A percentile compares a stretch with the other conserved stretches of the same genome.
These are phyloP conservation scores for Hybos culiciformis DNA, from an alignment of 2,888 invertebrate species.

Conservation along the genomic window DNA sequence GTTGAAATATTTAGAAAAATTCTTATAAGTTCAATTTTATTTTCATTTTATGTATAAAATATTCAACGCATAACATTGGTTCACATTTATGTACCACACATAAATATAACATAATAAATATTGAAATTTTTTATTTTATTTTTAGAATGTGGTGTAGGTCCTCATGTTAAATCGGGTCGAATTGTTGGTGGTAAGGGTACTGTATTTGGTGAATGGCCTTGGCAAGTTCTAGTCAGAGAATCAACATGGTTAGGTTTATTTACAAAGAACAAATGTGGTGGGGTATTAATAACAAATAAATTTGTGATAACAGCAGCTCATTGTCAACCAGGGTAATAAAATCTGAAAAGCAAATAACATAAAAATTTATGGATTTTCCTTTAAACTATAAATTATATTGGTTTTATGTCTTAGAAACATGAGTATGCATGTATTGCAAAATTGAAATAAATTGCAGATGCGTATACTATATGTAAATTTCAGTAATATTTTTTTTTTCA, in stretches of 20 bases:
- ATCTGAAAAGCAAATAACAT: not conserved
- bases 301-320: conserved; percentile 88
- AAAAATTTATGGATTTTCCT: not conserved
- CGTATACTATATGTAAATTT: too few relatives aligned
- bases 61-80: not conserved
- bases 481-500: too few relatives aligned
- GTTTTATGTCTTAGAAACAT: too few relatives aligned
- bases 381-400: too few relatives aligned
- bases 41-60: conserved; percentile 21
- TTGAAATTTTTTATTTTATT: conserved; percentile 21
- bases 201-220: conserved; percentile 78
- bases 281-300: conserved; percentile 75
- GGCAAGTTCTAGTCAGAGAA: conserved; percentile 85
- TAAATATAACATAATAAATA: not conserved
- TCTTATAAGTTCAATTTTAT: too few relatives aligned
- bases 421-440: too few relatives aligned
- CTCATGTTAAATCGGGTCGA: conserved; percentile 60
- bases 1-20: too few relatives aligned
- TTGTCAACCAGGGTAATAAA: conserved; percentile 75
- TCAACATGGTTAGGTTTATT: conserved; percentile 88
- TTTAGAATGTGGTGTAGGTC: conserved; percentile 77
- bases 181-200: conserved; percentile 85
- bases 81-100: too few relatives aligned
- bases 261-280: conserved; percentile 90
- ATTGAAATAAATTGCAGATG: too few relatives aligned